Percentiles rank a stretch among this genome's conserved stretches.
Evolutionary conservation across 2,113 vertebrate genomes (phyloP).

Genomic region (Scomber colias): DNA sequence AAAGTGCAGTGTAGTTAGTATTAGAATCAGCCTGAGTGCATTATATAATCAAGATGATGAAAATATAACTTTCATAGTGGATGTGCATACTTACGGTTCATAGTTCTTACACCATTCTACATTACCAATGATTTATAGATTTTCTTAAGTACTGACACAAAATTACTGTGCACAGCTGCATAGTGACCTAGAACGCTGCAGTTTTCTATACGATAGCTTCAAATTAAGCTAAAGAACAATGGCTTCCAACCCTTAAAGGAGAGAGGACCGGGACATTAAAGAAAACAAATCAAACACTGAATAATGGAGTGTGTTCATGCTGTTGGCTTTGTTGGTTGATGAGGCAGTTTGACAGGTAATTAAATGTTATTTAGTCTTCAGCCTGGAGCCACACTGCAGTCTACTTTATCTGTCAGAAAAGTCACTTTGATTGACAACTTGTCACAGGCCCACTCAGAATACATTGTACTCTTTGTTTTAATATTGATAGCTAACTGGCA

Average conservation of each 20-base stretch:
- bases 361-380: constrained; percentile 62
- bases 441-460: constrained; percentile 58
- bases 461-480: constrained; percentile 55
- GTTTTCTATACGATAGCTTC: constrained; percentile 2
- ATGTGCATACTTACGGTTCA: background rate
- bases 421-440: constrained; percentile 61
- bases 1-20: constrained; percentile 1
- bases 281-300: constrained; percentile 18
- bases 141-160: background rate
- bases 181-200: background rate
- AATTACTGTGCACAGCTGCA: background rate
- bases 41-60: background rate
- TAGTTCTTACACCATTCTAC: background rate
- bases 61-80: background rate
- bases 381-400: constrained; percentile 39
- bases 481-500: constrained; percentile 44
- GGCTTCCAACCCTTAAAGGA: constrained; percentile 1
- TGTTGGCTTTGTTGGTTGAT: constrained; percentile 54
- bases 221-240: constrained; percentile 1
- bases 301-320: constrained; percentile 37
- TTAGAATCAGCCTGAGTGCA: background rate
- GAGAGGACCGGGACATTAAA: constrained; percentile 10
- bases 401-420: constrained; percentile 54
- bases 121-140: background rate
- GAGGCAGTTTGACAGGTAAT: constrained; percentile 68